Evolutionary conservation across 2,797 vertebrate species (phyloP).

Genomic region (Pipistrellus pygmaeus): DNA sequence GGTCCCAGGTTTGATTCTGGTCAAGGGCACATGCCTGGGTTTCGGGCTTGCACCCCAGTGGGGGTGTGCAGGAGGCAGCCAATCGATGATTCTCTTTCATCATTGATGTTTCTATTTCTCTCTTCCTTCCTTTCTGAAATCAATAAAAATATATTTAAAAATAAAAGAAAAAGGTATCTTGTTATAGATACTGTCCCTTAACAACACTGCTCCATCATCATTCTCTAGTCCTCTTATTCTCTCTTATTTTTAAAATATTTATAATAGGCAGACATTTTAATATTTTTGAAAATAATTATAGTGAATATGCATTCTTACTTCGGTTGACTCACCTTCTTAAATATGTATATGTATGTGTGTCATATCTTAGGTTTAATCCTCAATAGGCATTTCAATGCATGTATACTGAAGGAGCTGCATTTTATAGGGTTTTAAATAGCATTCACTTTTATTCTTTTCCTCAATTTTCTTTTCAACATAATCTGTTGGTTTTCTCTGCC

Average conservation of each 20-base stretch:
- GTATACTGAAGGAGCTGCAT: background rate
- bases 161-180: background rate
- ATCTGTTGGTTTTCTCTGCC: background rate
- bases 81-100: too few relatives aligned
- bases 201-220: background rate
- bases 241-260: conserved; percentile 15
- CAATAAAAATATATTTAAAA: too few relatives aligned
- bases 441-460: conserved; percentile 9
- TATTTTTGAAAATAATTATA: conserved; percentile 46
- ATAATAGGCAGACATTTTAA: background rate
- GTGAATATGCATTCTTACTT: background rate
- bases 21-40: too few relatives aligned
- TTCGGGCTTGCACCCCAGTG: too few relatives aligned
- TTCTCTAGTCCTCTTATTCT: background rate
- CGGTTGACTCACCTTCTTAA: background rate
- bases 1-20: too few relatives aligned
- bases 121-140: too few relatives aligned
- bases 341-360: background rate
- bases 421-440: background rate
- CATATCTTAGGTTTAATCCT: background rate
- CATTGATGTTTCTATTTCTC: too few relatives aligned
- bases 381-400: background rate
- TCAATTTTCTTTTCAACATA: background rate
- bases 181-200: background rate
- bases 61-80: too few relatives aligned